Evolutionary conservation across 2,888 invertebrate species (phyloP), one percentile per base, ranked within the genome.

Genomic region (Stenolophus ochropezus): DNA sequence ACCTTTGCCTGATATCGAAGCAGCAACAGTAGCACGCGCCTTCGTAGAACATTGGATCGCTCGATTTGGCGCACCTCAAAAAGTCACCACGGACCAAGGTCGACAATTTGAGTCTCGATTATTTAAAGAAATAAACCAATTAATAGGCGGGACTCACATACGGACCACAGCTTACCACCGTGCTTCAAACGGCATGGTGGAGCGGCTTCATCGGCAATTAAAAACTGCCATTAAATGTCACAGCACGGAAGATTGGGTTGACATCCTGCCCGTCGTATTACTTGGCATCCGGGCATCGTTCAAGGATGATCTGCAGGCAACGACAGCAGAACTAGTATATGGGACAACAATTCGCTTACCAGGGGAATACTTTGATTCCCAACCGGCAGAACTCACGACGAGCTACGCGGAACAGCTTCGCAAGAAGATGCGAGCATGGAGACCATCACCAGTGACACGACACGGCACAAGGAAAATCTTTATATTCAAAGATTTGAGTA

Each of bases 171-270:
- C 87, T 8, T 88, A 88, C 82, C 87, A 89, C 82, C 86, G 89
- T 21, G 84, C 86, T 56, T 83, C 87, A 0, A 89, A 90, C 77
- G 89, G 88, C 0, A 84, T 89, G 76, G 85, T 90, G 1, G 89
- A 90, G 83, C 83, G 89, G 2, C 86, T 87, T 79, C 89, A 90
- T 83, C 84, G 89, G 1, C 85, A 86, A 4, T 83, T 90, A 73
- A 90, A 89, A 84, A 85, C 88, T 0, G 87, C 89, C 0, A 83
- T 88, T 20, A 86, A 78, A 80, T 85, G 85, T 75, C 84, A 86
- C 42, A 71, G 81, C 1, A 65, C 47, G 1, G 78, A 82, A 1
- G 23, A 83, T 56, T 87, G 87, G 87, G 47, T 83, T 1, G 82
- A 83, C 1, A 80, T 81, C 4, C 83, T 89, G 25, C 87, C 87